Evolutionary conservation across 1,140 invertebrate genomes (phyloP), one percentile per base, ranked within the genome.

Genomic region (Anastatus disparis): DNA sequence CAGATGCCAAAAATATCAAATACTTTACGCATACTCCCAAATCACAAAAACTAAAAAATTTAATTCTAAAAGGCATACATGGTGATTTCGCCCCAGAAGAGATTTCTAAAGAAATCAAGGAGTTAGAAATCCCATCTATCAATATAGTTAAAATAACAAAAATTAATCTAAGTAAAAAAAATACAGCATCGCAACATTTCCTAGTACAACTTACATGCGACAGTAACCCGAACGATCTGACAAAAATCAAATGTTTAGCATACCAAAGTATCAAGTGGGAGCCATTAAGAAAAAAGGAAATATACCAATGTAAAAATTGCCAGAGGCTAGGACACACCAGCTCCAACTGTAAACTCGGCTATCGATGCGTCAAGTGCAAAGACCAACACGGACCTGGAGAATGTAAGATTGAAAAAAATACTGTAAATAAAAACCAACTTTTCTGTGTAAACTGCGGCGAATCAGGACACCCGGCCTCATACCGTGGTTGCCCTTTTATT

Each of bases 221-320:
- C 2, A 66, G 35, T 27, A 42, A n/a, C 4, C 9, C 17, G 0
- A 29, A 55, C n/a, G 29, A 26, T 3, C 8, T 66, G 0, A 66
- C 29, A 12, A 29, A 56, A 26, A 22, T 27, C 7, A 66, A 22
- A 44, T 2, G 3, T 7, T 1, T 66, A 9, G 46, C 40, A 0
- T 67, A 65, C 13, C 74, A 73, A 67, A 55, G 35, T 35, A 35
- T 73, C 3, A 10, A 22, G 10, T 75, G 74, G 74, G 64, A 75
- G n/a, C 27, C 22, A 0, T 17, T 75, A 1, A 61, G 24, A 13
- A 73, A 73, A 64, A 70, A 12, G 0, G 12, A 46, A 13, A 8
- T 65, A 0, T 66, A 35, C n/a, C 72, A 74, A 68, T 75, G 74
- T 38, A 52, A n/a, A 6, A 73, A 70, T 2, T 75, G 71, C 15